Percentiles rank a stretch among this genome's conserved stretches.
These are phyloP conservation scores for Cataglyphis hispanica DNA, from an alignment of 1,140 invertebrate genomes.

Conservation along the genomic window DNA sequence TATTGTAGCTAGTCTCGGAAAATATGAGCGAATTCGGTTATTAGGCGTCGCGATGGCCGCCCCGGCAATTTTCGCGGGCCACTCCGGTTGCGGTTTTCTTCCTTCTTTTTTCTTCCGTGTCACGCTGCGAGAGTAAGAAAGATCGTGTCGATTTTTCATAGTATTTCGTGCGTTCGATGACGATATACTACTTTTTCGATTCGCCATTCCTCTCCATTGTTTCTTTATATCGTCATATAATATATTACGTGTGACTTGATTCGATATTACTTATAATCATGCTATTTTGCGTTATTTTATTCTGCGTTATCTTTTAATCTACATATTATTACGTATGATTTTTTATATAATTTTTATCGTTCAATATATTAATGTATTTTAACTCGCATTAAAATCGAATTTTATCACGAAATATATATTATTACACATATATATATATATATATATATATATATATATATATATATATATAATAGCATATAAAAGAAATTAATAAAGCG, in stretches of 20 bases:
- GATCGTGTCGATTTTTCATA: slow-evolving; percentile 46
- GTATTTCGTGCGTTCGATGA: not conserved
- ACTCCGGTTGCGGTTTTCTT: not conserved
- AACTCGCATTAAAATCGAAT: not conserved
- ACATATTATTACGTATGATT: not conserved
- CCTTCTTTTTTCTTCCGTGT: not conserved
- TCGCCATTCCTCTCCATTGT: not conserved
- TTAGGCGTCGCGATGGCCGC: slow-evolving; percentile 41
- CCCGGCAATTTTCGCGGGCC: slow-evolving; percentile 49
- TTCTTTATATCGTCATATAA: not conserved
- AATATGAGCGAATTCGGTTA: slow-evolving; percentile 63
- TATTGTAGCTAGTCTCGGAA: slow-evolving; percentile 55
- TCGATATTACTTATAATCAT: not conserved
- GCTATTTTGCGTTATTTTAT: not conserved
- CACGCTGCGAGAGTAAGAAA: slow-evolving; percentile 26
- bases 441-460: no score
- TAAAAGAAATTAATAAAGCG: slow-evolving; percentile 3
- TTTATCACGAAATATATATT: not conserved
- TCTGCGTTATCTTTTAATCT: not conserved
- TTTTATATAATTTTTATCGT: not conserved
- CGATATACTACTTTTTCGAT: slow-evolving; percentile 11
- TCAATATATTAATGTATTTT: not conserved
- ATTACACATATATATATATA: not conserved
- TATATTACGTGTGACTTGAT: not conserved
- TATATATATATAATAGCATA: not conserved